A percentile compares a stretch with the other conserved stretches of the same genome.
Evolutionary conservation across 2,113 vertebrate genomes (phyloP).

Genomic region (Phrynosoma blainvillii): DNA sequence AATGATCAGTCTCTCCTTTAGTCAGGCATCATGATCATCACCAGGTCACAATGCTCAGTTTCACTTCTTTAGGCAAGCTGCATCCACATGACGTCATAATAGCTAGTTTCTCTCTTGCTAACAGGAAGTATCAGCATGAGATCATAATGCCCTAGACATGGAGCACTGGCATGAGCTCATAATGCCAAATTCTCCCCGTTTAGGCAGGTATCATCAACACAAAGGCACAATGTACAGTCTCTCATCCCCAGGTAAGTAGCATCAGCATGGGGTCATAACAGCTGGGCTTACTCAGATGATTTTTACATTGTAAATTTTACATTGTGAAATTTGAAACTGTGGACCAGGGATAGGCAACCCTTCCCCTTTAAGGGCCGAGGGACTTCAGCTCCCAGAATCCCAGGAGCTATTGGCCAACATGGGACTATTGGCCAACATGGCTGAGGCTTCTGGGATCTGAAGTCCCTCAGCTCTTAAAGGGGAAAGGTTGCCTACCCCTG

Average conservation of each 20-base stretch:
- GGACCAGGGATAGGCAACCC: no score
- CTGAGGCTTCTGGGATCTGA: no score
- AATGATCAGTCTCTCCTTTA: neutral
- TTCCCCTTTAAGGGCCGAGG: no score
- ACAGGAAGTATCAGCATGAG: neutral
- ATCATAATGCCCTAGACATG: neutral
- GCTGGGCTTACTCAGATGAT: no score
- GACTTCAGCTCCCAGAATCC: no score
- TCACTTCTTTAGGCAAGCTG: neutral
- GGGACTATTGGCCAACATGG: no score
- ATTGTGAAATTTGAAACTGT: no score
- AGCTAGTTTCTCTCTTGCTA: neutral
- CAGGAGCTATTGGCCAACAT: no score
- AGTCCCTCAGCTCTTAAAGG: no score
- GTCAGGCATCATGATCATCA: neutral
- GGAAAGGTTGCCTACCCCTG: no score
- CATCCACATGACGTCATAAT: neutral
- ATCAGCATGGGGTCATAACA: neutral
- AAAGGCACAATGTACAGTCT: neutral
- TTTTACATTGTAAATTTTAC: no score
- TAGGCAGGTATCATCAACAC: neutral
- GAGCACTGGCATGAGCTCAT: neutral
- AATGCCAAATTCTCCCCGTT: neutral
- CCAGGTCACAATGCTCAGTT: neutral
- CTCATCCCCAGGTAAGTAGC: neutral